Conservation (phyloP, 2,113 vertebrate genomes). For the Daboia siamensis region DNA sequence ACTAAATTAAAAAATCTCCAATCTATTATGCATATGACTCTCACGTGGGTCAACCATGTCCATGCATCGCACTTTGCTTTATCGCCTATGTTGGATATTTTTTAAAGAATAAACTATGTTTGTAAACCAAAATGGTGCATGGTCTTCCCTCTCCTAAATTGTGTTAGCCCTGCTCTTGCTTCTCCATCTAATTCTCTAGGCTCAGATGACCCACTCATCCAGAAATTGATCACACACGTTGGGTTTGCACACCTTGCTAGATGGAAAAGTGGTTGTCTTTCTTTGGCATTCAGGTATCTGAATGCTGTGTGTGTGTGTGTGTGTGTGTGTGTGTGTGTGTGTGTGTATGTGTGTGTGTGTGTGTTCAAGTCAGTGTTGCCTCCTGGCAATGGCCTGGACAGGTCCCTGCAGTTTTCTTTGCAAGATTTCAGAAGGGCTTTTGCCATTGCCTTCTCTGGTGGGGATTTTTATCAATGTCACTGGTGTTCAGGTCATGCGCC, state of each 20-base stretch:
- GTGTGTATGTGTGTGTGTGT: not conserved
- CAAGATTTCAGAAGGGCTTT: too few species aligned
- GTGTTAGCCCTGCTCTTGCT: not conserved
- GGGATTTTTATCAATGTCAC: too few species aligned
- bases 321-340: too few species aligned
- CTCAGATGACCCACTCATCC: not conserved
- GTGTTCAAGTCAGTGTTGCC: not conserved
- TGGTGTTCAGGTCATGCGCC: too few species aligned
- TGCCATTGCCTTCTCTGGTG: too few species aligned
- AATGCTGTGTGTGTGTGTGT: not conserved
- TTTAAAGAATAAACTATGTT: not conserved
- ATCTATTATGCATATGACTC: not conserved
- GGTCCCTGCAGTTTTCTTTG: not conserved
- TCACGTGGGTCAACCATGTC: not conserved
- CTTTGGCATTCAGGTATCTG: not conserved
- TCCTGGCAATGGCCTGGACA: not conserved
- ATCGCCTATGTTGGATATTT: not conserved
- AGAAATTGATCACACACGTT: not conserved
- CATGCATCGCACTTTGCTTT: not conserved
- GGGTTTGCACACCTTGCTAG: not conserved
- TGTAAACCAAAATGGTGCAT: not conserved
- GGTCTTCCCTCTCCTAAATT: not conserved
- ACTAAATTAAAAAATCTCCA: not conserved
- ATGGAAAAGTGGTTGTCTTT: not conserved
- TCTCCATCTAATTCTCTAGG: not conserved